These are phyloP conservation scores for Gymnodraco acuticeps DNA, from an alignment of 2,797 vertebrate genomes.

Conservation along the genomic window DNA sequence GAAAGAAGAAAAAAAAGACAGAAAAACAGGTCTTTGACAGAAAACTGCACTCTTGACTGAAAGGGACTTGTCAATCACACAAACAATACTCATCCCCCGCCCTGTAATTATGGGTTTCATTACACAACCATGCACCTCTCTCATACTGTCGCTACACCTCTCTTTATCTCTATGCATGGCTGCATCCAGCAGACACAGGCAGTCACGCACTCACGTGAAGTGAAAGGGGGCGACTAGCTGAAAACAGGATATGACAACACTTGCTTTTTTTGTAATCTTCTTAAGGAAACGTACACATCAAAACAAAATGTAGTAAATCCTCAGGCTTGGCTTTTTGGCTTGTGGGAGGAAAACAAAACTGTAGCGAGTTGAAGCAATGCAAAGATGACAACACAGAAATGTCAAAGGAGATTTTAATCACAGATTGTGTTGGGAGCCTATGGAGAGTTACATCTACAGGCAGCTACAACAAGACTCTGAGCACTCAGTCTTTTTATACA, in stretches of 20 bases:
- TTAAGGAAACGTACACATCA: constrained; percentile 68
- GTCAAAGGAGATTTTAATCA: constrained; percentile 75
- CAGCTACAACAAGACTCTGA: constrained; percentile 32
- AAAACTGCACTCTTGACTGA: constrained; percentile 74
- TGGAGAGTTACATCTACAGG: constrained; percentile 53
- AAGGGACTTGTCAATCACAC: constrained; percentile 79
- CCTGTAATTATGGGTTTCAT: constrained; percentile 82
- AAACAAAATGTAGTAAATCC: constrained; percentile 65
- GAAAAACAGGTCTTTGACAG: constrained; percentile 74
- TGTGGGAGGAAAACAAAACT: constrained; percentile 46
- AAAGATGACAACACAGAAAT: constrained; percentile 61
- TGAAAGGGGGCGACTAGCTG: constrained; percentile 26
- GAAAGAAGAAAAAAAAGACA: constrained; percentile 15
- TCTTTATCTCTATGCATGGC: constrained; percentile 44
- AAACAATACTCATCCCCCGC: constrained; percentile 76
- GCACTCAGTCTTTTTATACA: constrained; percentile 54
- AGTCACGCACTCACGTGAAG: constrained; percentile 22
- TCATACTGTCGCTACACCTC: constrained; percentile 64
- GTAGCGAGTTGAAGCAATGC: constrained; percentile 37
- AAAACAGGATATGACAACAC: constrained; percentile 52
- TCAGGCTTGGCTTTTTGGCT: constrained; percentile 46
- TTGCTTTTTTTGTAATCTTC: constrained; percentile 62
- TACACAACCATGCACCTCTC: constrained; percentile 68
- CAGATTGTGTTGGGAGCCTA: constrained; percentile 56
- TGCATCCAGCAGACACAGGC: constrained; percentile 41